These are phyloP conservation scores for Andrena fulva DNA, from an alignment of 2,888 invertebrate genomes.

Conservation along the genomic window DNA sequence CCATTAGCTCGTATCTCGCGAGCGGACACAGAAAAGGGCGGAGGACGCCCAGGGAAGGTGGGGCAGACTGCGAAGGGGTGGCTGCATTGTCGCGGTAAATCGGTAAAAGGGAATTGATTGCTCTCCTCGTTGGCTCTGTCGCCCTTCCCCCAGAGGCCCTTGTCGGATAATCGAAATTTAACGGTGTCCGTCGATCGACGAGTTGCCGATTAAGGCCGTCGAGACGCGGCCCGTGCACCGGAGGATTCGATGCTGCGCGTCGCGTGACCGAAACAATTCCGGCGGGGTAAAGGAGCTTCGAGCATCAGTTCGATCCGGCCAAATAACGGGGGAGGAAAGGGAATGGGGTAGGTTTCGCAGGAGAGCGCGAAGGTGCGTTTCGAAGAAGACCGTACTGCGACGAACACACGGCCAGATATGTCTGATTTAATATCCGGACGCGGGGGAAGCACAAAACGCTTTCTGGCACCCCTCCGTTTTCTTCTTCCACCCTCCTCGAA, in stretches of 20 bases:
- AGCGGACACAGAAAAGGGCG: conserved; percentile 20
- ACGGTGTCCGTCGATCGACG: conserved; percentile 63
- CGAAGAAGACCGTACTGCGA: too few relatives aligned
- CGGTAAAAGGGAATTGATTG: conserved; percentile 76
- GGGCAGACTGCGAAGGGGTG: conserved; percentile 34
- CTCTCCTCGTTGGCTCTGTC: conserved; percentile 56
- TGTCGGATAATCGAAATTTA: conserved; percentile 75
- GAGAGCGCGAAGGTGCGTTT: too few relatives aligned
- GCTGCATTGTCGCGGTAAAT: conserved; percentile 64
- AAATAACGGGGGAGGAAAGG: neutral
- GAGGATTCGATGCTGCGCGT: neutral
- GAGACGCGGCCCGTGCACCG: conserved; percentile 21
- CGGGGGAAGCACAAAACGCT: neutral
- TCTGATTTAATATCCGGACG: neutral
- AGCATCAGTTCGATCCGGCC: neutral
- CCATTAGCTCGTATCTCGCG: conserved; percentile 8
- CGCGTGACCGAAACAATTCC: neutral
- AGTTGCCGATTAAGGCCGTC: conserved; percentile 65
- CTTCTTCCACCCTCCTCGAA: neutral
- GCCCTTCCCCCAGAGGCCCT: conserved; percentile 23
- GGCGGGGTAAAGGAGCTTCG: neutral
- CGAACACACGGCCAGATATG: neutral
- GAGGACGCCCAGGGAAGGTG: neutral
- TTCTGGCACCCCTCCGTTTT: neutral
- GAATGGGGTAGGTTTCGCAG: too few relatives aligned